These are phyloP conservation scores for Fundulus diaphanus DNA, from an alignment of 2,797 vertebrate genomes.

Conservation along the genomic window DNA sequence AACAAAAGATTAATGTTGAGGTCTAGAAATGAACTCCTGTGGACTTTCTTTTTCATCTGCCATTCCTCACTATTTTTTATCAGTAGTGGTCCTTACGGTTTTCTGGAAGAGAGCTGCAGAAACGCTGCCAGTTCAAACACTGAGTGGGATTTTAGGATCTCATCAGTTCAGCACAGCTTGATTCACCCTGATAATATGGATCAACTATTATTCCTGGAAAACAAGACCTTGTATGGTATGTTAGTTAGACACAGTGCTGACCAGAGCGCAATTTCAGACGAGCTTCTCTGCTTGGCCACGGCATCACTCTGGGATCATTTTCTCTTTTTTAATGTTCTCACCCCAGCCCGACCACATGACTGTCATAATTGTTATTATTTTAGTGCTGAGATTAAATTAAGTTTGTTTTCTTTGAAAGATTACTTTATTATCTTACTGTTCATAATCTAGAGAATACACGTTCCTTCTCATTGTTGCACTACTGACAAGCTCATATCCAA, in stretches of 20 bases:
- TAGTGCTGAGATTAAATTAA: background rate
- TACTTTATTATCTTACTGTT: background rate
- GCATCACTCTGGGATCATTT: background rate
- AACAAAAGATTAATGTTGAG: background rate
- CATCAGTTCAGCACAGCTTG: background rate
- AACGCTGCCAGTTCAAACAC: background rate
- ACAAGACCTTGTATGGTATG: background rate
- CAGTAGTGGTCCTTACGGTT: background rate
- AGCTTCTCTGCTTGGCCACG: background rate
- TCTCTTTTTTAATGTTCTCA: background rate
- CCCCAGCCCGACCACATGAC: background rate
- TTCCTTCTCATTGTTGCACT: background rate
- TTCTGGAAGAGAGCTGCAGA: background rate
- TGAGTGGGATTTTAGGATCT: background rate
- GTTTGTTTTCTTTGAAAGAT: background rate
- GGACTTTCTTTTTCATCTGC: background rate
- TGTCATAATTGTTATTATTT: background rate
- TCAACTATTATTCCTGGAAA: background rate
- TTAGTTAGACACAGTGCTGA: background rate
- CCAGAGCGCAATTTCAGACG: background rate
- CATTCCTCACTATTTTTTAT: background rate
- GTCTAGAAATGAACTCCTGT: background rate
- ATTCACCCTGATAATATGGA: background rate
- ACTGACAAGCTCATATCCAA: background rate
- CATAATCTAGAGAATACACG: background rate